Evolutionary conservation across 2,113 vertebrate genomes (phyloP), one percentile per base, ranked within the genome.

Genomic region (Platysteira castanea): DNA sequence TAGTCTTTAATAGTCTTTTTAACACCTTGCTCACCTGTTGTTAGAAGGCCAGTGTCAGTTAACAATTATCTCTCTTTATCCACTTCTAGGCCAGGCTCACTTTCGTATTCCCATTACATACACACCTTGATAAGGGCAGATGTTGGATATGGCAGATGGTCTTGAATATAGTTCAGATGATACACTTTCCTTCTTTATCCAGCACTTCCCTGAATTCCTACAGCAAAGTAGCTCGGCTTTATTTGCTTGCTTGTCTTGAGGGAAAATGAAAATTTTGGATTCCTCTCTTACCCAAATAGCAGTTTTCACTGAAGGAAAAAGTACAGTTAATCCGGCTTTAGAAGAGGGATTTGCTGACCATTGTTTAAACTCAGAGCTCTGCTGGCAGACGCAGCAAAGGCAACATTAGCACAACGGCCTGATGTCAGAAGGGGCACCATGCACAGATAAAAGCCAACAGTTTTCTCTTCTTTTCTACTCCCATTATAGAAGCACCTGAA

Each of bases 251-350:
- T 75, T 73, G 61, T 90, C 90, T 94, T 96, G 50, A 95, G 41
- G 68, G 67, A 75, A 95, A 96, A 76, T 26, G 15, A 90, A 76
- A 76, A 91, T 95, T 91, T 37, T 87, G 28, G 90, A 96, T 86
- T 95, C 85, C 41, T 87, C 63, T 80, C 93, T 77, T 96, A 93
- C 69, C 71, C 87, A 96, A 97, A 96, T 20, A 95, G 61, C 92
- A 89, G 73, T 90, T 95, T 92, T 84, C 87, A 95, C 42, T 79
- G 92, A 93, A 96, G 92, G 87, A 96, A 93, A 95, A 92, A 96
- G 96, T 93, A 97, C 96, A 97, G 90, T 95, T 97, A 97, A 97
- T 97, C 96, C 87, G 84, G 84, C 89, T 91, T 97, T 95, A 97
- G 91, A 95, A 97, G 69, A 91, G 41, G 68, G 90, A 97, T 97